Evolutionary conservation across 2,113 vertebrate genomes (phyloP), one percentile per base, ranked within the genome.

Genomic region (Microtus pennsylvanicus): DNA sequence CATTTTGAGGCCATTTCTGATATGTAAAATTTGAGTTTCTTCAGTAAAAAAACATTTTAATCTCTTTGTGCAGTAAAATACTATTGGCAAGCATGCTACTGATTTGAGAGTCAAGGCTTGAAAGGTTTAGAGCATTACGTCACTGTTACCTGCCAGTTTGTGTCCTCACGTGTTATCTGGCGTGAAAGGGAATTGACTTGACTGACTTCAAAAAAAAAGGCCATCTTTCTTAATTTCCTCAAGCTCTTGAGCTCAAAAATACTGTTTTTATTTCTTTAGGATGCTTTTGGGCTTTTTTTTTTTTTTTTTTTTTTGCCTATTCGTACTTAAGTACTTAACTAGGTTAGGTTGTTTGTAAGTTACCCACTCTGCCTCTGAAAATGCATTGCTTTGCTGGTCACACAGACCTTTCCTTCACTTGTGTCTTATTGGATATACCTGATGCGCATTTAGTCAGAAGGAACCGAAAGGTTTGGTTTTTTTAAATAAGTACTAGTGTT

Each of bases 131-230:
- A 95, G 78, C 93, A 76, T 77, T 65, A 94, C 52, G 67, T 95
- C 26, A 35, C 24, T 94, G 45, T 72, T 95, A 87, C 61, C 87
- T 95, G n/a, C 16, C 94, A n/a, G 52, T 90, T 26, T 93, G 81
- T 94, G 50, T 72, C 83, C 97, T 76, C 45, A 52, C 75, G 38
- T 74, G 22, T 89, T 74, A 96, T 93, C 38, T 94, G n/a, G 28
- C 69, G 11, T 45, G 76, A 26, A 13, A 52, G 47, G 38, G 74
- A 78, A 1, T 69, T 94, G 11, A 16, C 28, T 69, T 94, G 11
- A 16, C 28, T 77, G 67, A 78, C 38, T 75, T 85, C 30, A 9
- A 28, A 38, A 61, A 16, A 55, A 30, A 70, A 14, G 3, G 21
- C 21, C 55, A 63, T 63, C 58, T 55, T 63, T 85, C 65, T 50